Conservation (phyloP, 2,797 vertebrate genomes). For the Hirundo rustica region DNA sequence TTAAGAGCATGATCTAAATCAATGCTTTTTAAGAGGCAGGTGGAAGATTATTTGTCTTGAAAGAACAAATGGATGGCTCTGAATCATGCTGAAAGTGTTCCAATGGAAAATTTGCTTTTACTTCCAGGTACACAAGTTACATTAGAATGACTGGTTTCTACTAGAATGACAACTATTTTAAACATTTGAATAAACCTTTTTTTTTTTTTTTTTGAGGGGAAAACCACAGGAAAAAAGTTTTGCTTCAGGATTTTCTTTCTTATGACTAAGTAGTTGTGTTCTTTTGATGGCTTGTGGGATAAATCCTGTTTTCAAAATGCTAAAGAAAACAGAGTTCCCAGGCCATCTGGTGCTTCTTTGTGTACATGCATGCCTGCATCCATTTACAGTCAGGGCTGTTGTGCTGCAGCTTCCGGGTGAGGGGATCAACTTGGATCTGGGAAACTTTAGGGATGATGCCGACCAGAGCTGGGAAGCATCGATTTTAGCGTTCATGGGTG, state of each 20-base stretch:
- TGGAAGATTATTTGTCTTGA: neutral
- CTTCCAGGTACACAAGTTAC: neutral
- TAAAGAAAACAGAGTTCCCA: slow-evolving; percentile 8
- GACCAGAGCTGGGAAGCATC: neutral
- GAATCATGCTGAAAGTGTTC: neutral
- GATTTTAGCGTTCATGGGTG: neutral
- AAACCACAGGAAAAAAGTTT: neutral
- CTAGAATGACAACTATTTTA: slow-evolving; percentile 19
- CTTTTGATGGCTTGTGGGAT: neutral
- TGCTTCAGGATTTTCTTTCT: neutral
- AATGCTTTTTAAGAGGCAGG: neutral
- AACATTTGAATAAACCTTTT: neutral
- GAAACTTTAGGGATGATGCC: neutral
- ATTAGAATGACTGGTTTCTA: neutral
- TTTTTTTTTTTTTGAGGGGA: neutral
- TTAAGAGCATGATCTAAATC: neutral
- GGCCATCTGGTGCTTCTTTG: neutral
- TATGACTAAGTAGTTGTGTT: neutral
- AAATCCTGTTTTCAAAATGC: slow-evolving; percentile 1
- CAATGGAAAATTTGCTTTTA: neutral
- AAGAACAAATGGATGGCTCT: neutral
- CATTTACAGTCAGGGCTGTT: neutral
- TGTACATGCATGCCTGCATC: neutral
- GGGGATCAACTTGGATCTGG: neutral
- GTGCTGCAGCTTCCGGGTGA: neutral